Evolutionary conservation across 2,113 vertebrate species (phyloP).

Genomic region (Nettapus auritus): DNA sequence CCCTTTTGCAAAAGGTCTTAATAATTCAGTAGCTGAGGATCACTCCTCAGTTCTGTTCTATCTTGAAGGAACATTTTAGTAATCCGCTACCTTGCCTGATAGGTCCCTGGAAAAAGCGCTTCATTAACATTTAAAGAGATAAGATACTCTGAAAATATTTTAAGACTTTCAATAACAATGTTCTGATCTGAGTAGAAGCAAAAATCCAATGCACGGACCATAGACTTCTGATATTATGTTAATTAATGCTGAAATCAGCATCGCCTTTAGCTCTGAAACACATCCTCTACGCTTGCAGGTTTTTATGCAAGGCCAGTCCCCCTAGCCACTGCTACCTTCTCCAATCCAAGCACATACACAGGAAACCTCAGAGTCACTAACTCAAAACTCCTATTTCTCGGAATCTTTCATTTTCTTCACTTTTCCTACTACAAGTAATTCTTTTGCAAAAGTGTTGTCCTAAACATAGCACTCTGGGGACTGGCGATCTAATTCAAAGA

Average conservation of each 20-base stretch:
- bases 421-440: not conserved
- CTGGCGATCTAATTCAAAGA: not conserved
- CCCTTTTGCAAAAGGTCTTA: not conserved
- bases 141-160: not conserved
- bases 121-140: not conserved
- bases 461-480: not conserved
- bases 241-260: not conserved
- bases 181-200: not conserved
- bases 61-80: slow-evolving; percentile 15
- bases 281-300: not conserved
- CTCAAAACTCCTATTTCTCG: not conserved
- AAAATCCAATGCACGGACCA: not conserved
- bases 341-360: not conserved
- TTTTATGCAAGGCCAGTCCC: not conserved
- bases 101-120: not conserved
- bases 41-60: not conserved
- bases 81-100: not conserved
- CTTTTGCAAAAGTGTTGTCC: not conserved
- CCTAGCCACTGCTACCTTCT: not conserved
- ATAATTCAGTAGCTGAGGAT: slow-evolving; percentile 4
- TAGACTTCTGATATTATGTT: not conserved
- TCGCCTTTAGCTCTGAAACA: not conserved
- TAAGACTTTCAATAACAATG: not conserved
- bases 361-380: not conserved
- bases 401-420: not conserved